Base-by-base conservation (phyloP, 2,888 invertebrate species). In the Zaprionus obscuricornis region DNA sequence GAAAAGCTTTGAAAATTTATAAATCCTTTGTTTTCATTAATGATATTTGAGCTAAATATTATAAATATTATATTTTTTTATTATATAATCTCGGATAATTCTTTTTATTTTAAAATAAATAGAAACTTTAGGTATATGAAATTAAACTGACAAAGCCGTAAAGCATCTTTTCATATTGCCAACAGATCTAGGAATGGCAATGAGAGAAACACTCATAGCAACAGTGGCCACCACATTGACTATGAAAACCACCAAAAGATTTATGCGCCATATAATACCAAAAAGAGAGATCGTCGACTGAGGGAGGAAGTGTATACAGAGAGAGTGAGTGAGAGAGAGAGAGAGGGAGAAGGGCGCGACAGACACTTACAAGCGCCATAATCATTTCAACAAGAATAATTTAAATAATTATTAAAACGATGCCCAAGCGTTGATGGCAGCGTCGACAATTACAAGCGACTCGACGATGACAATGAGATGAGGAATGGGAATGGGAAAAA, bases 361-460 rank as follows among this genome's bases (percentile, higher is more conserved):
- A 54, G 82, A 79, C 74, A 76, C 79, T 79, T 83, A 85, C 82
- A 79, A 77, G 60, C 73, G 79, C 83, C 74, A 83, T 83, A 83
- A 83, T 83, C 70, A 83, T 83, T 86, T 84, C 86, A 87, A 87
- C 86, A 87, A 87, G 87, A 87, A 87, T 87, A 83, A 83, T 85
- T 82, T 82, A 82, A 82, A 85, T 85, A 85, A 83, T 79, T 85
- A 83, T 87, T 86, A 76, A 85, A 82, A 85, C 81, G 81, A 85
- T 84, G 77, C 75, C 71, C 79, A 74, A 76, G 81, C 74, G 77
- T 47, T 62, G 66, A 72, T 54, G 66, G 70, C 67, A 60, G 65
- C 73, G 58, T 47, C 77, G 79, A 74, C 79, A 83, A 79, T 83
- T 76, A 79, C 81, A 66, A 66, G 57, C 58, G 59, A 60, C 62